Conservation (phyloP, 2,113 vertebrate species). For the Campylomormyrus tamandua region DNA sequence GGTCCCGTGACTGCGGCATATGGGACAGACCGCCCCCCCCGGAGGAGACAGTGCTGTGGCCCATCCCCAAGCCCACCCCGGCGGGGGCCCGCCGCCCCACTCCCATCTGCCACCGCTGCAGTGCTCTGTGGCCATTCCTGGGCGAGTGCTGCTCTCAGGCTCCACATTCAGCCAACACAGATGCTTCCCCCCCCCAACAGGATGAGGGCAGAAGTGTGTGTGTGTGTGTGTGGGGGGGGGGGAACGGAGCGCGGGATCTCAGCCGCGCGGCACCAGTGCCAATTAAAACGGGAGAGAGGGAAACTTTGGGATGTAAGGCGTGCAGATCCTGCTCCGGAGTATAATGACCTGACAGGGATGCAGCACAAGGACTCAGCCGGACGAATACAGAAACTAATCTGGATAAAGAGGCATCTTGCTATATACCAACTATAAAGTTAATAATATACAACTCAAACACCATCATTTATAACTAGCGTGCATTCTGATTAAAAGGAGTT, state of each 20-base stretch:
- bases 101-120: not conserved
- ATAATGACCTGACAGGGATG: not conserved
- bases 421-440: not conserved
- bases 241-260: not conserved
- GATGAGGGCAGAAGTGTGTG: not conserved
- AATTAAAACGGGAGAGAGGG: not conserved
- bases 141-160: not conserved
- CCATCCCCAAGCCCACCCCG: not conserved
- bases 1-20: not conserved
- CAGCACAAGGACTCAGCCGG: not conserved
- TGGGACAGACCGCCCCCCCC: not conserved
- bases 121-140: not conserved
- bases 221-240: not conserved
- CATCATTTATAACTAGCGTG: not conserved
- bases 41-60: not conserved
- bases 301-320: not conserved
- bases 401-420: not conserved
- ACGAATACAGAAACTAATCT: not conserved
- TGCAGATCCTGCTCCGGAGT: not conserved
- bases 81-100: not conserved
- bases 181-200: not conserved
- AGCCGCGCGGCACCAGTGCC: not conserved
- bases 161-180: conserved; percentile 2
- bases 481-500: not conserved
- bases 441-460: not conserved